Percentiles rank a stretch among this genome's conserved stretches.
Evolutionary conservation across 2,797 vertebrate species (phyloP).

Genomic region (Chrosomus eos): DNA sequence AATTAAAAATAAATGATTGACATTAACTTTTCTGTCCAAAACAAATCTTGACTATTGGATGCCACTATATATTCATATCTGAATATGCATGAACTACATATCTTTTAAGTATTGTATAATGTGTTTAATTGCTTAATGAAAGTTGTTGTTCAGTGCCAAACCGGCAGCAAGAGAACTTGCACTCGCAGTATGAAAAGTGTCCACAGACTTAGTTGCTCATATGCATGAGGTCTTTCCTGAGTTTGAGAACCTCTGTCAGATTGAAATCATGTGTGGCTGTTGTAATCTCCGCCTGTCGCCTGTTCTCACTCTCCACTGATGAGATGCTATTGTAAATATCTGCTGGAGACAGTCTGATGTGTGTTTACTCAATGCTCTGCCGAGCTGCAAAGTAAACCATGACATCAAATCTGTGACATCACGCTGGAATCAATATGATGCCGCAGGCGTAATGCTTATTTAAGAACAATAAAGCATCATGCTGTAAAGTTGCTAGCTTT

Average conservation of each 20-base stretch:
- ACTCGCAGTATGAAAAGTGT: constrained; percentile 54
- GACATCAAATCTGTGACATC: constrained; percentile 21
- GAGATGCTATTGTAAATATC: constrained; percentile 67
- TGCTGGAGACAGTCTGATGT: constrained; percentile 34
- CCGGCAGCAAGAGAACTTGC: neutral
- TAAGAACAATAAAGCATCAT: neutral
- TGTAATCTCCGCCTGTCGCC: constrained; percentile 56
- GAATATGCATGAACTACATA: neutral
- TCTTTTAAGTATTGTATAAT: too few species aligned
- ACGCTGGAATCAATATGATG: constrained; percentile 25
- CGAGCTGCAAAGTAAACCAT: constrained; percentile 31
- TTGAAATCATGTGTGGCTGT: constrained; percentile 72
- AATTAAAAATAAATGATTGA: neutral
- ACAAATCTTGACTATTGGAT: neutral
- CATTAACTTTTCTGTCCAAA: neutral
- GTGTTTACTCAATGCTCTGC: constrained; percentile 37
- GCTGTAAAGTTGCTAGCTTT: neutral
- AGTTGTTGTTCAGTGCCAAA: neutral
- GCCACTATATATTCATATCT: neutral
- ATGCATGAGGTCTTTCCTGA: constrained; percentile 67
- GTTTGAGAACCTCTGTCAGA: constrained; percentile 71
- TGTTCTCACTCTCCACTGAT: constrained; percentile 64
- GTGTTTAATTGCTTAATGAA: neutral
- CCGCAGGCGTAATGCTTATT: neutral
- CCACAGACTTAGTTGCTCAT: constrained; percentile 70